Conservation (phyloP, 2,888 invertebrate genomes). For the Tachystola acroxantha region DNA sequence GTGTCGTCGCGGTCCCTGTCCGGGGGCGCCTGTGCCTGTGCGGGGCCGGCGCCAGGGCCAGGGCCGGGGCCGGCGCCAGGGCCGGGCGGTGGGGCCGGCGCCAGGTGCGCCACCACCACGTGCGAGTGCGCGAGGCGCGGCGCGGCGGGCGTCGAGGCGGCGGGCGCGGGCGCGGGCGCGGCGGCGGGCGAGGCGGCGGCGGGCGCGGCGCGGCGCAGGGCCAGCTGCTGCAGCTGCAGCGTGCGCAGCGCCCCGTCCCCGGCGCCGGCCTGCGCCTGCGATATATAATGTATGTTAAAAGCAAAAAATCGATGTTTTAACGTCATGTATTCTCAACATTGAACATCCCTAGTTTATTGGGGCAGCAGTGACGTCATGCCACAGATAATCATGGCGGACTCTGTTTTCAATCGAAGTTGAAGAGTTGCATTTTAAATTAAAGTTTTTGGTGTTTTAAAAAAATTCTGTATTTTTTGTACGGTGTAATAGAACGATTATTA, state of each 20-base stretch:
- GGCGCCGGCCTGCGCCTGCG: constrained; percentile 73
- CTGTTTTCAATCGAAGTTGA: too few species aligned
- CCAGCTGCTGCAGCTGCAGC: constrained; percentile 44
- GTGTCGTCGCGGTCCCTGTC: constrained; percentile 1
- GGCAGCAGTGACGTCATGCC: too few species aligned
- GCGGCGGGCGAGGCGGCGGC: constrained; percentile 20
- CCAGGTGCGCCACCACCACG: constrained; percentile 52
- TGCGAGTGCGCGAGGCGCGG: constrained; percentile 22
- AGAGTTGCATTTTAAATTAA: too few species aligned
- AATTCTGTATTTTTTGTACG: too few species aligned
- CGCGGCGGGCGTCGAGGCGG: constrained; percentile 8
- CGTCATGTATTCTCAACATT: too few species aligned
- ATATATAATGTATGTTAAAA: too few species aligned
- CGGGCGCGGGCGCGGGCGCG: constrained; percentile 1
- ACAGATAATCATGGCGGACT: too few species aligned
- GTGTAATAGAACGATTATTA: too few species aligned
- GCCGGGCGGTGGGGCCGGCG: constrained; percentile 29
- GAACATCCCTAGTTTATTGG: too few species aligned
- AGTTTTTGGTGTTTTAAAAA: too few species aligned
- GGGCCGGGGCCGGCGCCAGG: constrained; percentile 28
- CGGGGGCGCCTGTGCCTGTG: constrained; percentile 42
- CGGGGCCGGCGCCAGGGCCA: constrained; percentile 35
- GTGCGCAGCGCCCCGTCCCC: constrained; percentile 29
- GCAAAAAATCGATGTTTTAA: too few species aligned
- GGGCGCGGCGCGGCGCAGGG: constrained; percentile 34